These are phyloP conservation scores for Rotaria magnacalcarata DNA, from an alignment of 2,888 invertebrate species.

Conservation along the genomic window DNA sequence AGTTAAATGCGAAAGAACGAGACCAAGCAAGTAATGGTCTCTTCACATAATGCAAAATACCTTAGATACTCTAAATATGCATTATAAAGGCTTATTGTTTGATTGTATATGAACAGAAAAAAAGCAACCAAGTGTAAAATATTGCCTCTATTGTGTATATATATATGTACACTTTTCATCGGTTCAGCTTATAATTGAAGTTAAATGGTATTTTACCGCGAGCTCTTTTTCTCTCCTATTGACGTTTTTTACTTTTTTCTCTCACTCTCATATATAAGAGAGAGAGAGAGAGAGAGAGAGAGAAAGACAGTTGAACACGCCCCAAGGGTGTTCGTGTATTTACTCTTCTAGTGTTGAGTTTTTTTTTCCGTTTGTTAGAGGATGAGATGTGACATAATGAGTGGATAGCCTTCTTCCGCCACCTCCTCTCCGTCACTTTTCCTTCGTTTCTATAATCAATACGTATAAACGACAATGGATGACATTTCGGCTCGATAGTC, in stretches of 20 bases:
- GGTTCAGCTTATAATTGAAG: constrained; percentile 22
- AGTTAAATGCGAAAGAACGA: neutral
- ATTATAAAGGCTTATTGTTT: neutral
- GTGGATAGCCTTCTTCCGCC: constrained; percentile 1
- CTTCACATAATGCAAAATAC: neutral
- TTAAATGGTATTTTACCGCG: constrained; percentile 22
- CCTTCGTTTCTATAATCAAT: neutral
- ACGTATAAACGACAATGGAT: neutral
- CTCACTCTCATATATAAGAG: neutral
- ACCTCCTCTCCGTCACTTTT: neutral
- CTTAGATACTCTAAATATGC: neutral
- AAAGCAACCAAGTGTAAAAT: constrained; percentile 3
- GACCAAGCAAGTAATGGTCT: neutral
- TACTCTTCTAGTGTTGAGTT: neutral
- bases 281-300: neutral
- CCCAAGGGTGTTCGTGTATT: constrained; percentile 14
- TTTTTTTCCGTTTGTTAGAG: constrained; percentile 6
- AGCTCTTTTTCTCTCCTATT: constrained; percentile 14
- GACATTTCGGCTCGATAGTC: constrained; percentile 21
- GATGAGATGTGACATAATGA: constrained; percentile 29
- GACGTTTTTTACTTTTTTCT: constrained; percentile 15
- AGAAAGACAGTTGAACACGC: constrained; percentile 12
- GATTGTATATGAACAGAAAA: neutral
- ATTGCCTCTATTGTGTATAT: neutral
- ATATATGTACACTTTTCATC: neutral